Base-by-base conservation (phyloP, 2,797 vertebrate species). In the Martes flavigula region DNA sequence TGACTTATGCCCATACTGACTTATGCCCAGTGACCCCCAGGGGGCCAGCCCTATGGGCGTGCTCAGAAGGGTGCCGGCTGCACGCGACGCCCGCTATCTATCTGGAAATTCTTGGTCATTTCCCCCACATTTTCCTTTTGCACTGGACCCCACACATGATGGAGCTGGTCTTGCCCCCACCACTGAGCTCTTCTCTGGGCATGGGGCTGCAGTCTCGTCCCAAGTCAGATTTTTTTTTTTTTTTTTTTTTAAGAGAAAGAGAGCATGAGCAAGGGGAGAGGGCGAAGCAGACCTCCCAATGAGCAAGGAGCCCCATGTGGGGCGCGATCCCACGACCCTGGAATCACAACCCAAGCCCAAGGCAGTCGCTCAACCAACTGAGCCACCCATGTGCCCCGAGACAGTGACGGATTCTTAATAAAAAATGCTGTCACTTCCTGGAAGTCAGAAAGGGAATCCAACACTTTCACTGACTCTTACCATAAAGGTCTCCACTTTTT, bases 191-290 rank as follows among this genome's bases (percentile, higher is more conserved):
- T 35, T 56, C 7, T 54, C 48, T 27, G 56, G 5, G 46, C 14
- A 25, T 1, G 8, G 85, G 12, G 0, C 56, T 20, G 0, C 2
- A 3, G 4, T 2, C 5, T 4, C 0, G 3, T 12, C 38, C 48
- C 11, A 20, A 77, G 38, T 32, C 46, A 58, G 40, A 70, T 35
- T 77, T 6, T 40, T 73, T 70, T 12, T 70, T 70, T 38, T 5
- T 40, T 4, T 40, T 72, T 72, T 27, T 73, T 38, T 70, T 21
- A 21, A 43, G 40, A 75, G 40, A 66, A 17, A n/a, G 32, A 66
- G 32, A 64, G 64, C 64, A 66, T n/a, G 17, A n/a, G 32, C 64
- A n/a, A 15, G 32, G 32, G 32, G 14, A 64, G 32, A 17, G 32
- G 32, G 15, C 18, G 32, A n/a, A 66, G 32, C 64, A 66, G 64